Conservation (phyloP, 2,888 invertebrate genomes). For the Pasiphila rectangulata region DNA sequence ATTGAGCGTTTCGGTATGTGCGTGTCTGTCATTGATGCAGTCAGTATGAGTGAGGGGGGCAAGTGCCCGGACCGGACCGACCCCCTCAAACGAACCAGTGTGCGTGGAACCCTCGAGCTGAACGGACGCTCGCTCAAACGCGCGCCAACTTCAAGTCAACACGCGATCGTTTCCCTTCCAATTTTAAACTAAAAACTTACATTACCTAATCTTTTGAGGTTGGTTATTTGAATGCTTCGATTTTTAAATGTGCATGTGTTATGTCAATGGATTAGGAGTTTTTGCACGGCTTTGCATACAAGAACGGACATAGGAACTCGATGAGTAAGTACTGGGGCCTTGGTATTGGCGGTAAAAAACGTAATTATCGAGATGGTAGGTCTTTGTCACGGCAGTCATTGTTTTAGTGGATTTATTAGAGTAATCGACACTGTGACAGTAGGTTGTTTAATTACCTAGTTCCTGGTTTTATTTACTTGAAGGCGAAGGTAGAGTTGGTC, state of each 20-base stretch:
- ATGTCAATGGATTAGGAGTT: constrained; percentile 41
- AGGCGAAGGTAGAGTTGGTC: constrained; percentile 12
- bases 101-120: constrained; percentile 68
- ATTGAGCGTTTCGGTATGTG: constrained; percentile 61
- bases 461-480: constrained; percentile 42
- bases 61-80: constrained; percentile 34
- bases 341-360: constrained; percentile 75
- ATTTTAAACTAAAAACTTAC: constrained; percentile 41
- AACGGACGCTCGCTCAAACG: constrained; percentile 61
- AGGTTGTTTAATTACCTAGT: constrained; percentile 35
- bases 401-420: constrained; percentile 71
- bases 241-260: constrained; percentile 29
- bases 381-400: constrained; percentile 77
- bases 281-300: constrained; percentile 69
- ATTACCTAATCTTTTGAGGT: constrained; percentile 52
- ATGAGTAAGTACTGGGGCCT: constrained; percentile 74
- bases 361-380: constrained; percentile 69
- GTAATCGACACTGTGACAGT: constrained; percentile 49
- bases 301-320: constrained; percentile 73
- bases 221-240: constrained; percentile 57
- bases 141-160: constrained; percentile 66
- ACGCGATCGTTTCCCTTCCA: constrained; percentile 53
- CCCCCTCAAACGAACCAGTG: constrained; percentile 51
- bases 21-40: constrained; percentile 80
- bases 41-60: constrained; percentile 70